Evolutionary conservation across 2,797 vertebrate species (phyloP), one percentile per base, ranked within the genome.

Genomic region (Cichlasoma orientale): DNA sequence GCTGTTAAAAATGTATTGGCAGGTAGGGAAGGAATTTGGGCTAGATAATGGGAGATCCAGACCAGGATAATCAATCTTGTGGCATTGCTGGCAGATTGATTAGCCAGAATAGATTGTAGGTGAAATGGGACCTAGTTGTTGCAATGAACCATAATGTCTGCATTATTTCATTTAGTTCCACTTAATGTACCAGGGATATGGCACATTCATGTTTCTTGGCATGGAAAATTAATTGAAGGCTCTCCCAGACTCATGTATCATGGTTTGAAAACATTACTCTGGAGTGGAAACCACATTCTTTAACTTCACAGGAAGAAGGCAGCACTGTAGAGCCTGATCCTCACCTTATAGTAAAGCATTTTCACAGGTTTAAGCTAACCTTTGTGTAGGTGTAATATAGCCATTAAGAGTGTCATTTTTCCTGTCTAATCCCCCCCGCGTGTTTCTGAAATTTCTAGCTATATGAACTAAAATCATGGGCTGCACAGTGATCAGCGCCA

Each of bases 131-230:
- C 89, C 80, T 82, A 85, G 94, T 94, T 90, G 82, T 91, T 92
- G 94, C 95, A 95, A 92, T 95, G 95, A 95, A 95, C 94, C 93
- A 85, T 91, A 88, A 79, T 79, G 47, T 92, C 88, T 88, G 89
- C 85, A 88, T 96, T 95, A 94, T 95, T 95, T 90, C 84, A 93
- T 93, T 90, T 95, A 95, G 94, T 91, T 77, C 91, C 90, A 82
- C 93, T 90, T 95, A 95, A 96, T 94, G 78, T 80, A 88, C 79
- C 83, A 82, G 70, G 88, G 74, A 87, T 85, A 59, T 52, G 69
- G 91, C 56, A 80, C 85, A 90, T 89, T 88, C 91, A 82, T 82
- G 55, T 91, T 86, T 74, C 84, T 79, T 85, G 74, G 86, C 86
- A 80, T 38, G 77, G 87, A 85, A 85, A 93, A 94, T 94, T 89